Evolutionary conservation across 2,797 vertebrate species (phyloP), one percentile per base, ranked within the genome.

Genomic region (Vespertilio murinus): DNA sequence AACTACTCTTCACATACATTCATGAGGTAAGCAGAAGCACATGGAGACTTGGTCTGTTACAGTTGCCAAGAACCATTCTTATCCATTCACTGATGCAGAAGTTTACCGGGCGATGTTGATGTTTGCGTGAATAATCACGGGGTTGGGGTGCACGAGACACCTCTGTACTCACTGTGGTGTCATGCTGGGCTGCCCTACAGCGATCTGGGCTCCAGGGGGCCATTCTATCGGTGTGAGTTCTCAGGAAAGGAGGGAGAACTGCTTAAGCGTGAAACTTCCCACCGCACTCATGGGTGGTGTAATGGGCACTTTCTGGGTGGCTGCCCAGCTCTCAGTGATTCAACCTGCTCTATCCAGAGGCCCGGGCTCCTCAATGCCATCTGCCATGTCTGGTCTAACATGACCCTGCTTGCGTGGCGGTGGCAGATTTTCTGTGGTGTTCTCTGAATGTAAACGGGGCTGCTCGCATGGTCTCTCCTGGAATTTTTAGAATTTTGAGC

Each of bases 401-500:
- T 75, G 74, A 85, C 40, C 38, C 28, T 82, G 13, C 38, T 92
- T 89, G 89, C 70, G 90, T 79, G 42, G 69, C 25, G 45, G 23
- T 77, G 38, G 59, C n/a, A 61, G 30, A 35, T 54, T 33, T 85
- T 93, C 49, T n/a, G 54, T 70, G 17, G 20, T 74, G 33, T 38
- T n/a, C 33, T 87, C 2, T 35, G 61, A 81, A 84, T 80, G 22
- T 73, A 87, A 93, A 89, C n/a, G 65, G 42, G 77, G 25, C 3
- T 5, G 6, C 49, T 83, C 91, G 38, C 5, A 71, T 54, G 92
- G 8, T 73, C 20, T 94, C 42, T 84, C 40, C 67, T 94, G 65
- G 81, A 40, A 70, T 35, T 96, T 95, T 83, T 69, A 84, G 64
- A 79, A 83, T 78, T 96, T 71, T 90, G 54, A 73, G 42, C 38